These are phyloP conservation scores for Salticus scenicus DNA, from an alignment of 2,888 invertebrate species.

Conservation along the genomic window DNA sequence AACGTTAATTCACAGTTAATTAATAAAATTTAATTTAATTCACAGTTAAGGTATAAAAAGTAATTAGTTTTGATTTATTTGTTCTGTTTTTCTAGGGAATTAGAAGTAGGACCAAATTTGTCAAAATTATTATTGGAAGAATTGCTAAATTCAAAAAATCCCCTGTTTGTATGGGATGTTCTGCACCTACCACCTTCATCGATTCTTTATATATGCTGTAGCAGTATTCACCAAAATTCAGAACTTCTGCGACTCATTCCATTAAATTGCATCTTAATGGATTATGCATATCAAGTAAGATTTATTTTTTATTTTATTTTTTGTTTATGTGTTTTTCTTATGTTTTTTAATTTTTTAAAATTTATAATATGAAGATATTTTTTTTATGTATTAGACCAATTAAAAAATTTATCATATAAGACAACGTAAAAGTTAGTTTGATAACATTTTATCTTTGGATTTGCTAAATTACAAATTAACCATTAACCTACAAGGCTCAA, in stretches of 20 bases:
- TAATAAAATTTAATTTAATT: too few species aligned
- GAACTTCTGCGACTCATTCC: constrained; percentile 75
- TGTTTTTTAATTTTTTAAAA: not conserved
- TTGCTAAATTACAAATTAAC: too few species aligned
- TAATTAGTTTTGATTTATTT: too few species aligned
- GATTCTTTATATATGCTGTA: constrained; percentile 77
- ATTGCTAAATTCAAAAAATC: constrained; percentile 23
- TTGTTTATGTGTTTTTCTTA: constrained; percentile 14
- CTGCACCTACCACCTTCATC: constrained; percentile 76
- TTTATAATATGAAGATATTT: not conserved
- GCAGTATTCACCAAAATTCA: constrained; percentile 75
- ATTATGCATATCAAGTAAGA: constrained; percentile 80
- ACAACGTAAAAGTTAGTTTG: too few species aligned
- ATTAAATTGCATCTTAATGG: constrained; percentile 79
- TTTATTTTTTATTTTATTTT: too few species aligned
- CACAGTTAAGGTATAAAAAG: too few species aligned
- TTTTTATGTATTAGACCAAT: too few species aligned
- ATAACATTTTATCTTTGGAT: too few species aligned
- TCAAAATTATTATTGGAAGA: constrained; percentile 78
- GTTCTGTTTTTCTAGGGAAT: constrained; percentile 75
- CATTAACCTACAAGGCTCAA: too few species aligned
- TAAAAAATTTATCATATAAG: too few species aligned
- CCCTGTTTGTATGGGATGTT: constrained; percentile 77
- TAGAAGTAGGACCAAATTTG: constrained; percentile 80
- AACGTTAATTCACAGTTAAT: too few species aligned